phyloP scores from a whole-genome alignment of 2,888 invertebrate species.

The Trachelus tabidus region DNA sequence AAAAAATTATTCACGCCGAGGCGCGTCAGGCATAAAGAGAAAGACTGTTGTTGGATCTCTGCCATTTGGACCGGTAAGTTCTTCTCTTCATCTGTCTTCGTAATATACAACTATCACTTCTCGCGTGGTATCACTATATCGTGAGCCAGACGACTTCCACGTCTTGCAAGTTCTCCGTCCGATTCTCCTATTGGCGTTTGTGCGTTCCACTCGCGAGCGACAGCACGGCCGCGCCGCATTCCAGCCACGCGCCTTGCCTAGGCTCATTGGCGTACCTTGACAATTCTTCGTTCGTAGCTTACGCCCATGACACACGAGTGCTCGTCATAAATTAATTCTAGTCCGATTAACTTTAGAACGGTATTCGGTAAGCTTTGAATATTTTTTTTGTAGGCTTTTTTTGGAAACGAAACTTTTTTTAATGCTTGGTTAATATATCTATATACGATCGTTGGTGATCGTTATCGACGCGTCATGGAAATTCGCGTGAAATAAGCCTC shows the following conservation, averaged over 20 bases:
- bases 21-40: not conserved
- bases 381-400: not conserved
- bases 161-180: slow-evolving; percentile 30
- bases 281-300: not conserved
- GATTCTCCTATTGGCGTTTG: slow-evolving; percentile 41
- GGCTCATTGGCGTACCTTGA: slow-evolving; percentile 52
- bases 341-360: not conserved
- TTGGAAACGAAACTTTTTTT: not conserved
- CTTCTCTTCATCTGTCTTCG: slow-evolving; percentile 19
- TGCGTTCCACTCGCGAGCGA: slow-evolving; percentile 51
- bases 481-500: not conserved
- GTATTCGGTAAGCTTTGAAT: not conserved
- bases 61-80: slow-evolving; percentile 18
- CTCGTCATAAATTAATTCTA: not conserved
- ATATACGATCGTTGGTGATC: not conserved
- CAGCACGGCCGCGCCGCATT: slow-evolving; percentile 55
- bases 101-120: slow-evolving; percentile 11
- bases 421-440: not conserved
- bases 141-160: not conserved
- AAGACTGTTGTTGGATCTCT: not conserved
- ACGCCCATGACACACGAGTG: not conserved
- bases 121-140: not conserved
- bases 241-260: slow-evolving; percentile 63
- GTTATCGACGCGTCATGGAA: not conserved
- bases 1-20: slow-evolving; percentile 32